A percentile compares a stretch with the other conserved stretches of the same genome.
Conservation (phyloP, 1,140 invertebrate species). For the Drosophila subobscura region DNA sequence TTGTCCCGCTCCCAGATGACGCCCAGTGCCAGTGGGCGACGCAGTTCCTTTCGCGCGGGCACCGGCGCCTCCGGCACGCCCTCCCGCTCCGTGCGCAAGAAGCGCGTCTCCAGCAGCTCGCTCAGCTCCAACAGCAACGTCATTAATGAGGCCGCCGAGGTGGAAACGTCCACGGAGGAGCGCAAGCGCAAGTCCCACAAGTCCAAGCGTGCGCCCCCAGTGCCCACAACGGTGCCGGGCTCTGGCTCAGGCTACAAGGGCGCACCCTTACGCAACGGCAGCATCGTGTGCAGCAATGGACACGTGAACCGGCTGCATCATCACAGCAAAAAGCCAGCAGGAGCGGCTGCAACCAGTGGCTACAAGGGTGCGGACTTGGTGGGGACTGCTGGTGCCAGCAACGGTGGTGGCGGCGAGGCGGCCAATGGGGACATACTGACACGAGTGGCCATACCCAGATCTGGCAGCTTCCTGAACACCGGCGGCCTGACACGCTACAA, state of each 20-base stretch:
- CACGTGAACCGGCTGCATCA: slow-evolving; percentile 63
- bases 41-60: slow-evolving; percentile 78
- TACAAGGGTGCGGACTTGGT: no score
- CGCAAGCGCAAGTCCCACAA: slow-evolving; percentile 80
- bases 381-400: slow-evolving; percentile 45
- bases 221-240: slow-evolving; percentile 59
- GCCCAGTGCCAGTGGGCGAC: slow-evolving; percentile 52
- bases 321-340: slow-evolving; percentile 34
- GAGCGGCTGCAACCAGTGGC: neutral
- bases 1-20: slow-evolving; percentile 66
- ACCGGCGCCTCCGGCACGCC: slow-evolving; percentile 38
- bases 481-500: slow-evolving; percentile 89
- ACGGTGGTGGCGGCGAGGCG: slow-evolving; percentile 75
- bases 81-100: slow-evolving; percentile 85
- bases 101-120: slow-evolving; percentile 86
- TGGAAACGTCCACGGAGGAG: slow-evolving; percentile 81
- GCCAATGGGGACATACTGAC: slow-evolving; percentile 90
- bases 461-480: slow-evolving; percentile 91
- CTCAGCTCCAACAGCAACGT: slow-evolving; percentile 86
- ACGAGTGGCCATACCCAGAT: slow-evolving; percentile 92
- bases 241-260: slow-evolving; percentile 17
- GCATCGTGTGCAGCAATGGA: slow-evolving; percentile 64
- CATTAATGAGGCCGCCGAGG: slow-evolving; percentile 70
- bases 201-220: slow-evolving; percentile 76
- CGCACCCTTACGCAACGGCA: slow-evolving; percentile 21